These are phyloP conservation scores for Helicoverpa zea DNA, from an alignment of 1,140 invertebrate species.

Conservation along the genomic window DNA sequence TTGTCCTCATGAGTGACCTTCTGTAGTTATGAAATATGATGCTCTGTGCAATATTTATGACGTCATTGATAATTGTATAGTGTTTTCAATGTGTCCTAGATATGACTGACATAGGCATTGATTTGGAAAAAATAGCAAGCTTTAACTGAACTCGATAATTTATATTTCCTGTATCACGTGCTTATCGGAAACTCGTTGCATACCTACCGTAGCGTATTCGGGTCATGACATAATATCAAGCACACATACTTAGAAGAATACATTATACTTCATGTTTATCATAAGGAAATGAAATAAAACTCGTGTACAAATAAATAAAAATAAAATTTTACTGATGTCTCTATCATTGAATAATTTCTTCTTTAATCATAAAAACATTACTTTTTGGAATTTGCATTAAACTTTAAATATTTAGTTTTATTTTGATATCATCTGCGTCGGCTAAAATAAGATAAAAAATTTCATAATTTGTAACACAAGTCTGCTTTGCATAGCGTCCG, in stretches of 20 bases:
- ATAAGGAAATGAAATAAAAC: not conserved
- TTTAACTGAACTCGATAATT: not conserved
- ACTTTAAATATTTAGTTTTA: not conserved
- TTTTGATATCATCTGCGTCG: not conserved
- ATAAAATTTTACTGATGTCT: not conserved
- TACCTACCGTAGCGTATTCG: not conserved
- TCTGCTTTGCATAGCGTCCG: conserved; percentile 51
- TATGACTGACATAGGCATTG: conserved; percentile 6
- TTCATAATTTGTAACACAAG: conserved; percentile 40
- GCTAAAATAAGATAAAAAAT: not conserved
- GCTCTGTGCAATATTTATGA: conserved; percentile 22
- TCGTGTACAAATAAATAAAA: not conserved
- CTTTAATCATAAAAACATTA: not conserved
- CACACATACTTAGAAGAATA: not conserved
- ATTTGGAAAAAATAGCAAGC: no score
- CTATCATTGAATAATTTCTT: not conserved
- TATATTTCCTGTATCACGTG: conserved; percentile 14
- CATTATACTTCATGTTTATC: not conserved
- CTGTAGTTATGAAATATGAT: not conserved
- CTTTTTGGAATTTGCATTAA: no score
- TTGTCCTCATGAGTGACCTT: conserved; percentile 21
- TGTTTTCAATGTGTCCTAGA: conserved; percentile 20
- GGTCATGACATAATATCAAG: no score
- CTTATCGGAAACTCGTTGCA: not conserved
- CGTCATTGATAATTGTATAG: conserved; percentile 42